Base-by-base conservation (phyloP, 2,888 invertebrate genomes). In the Drosophila eohydei region DNA sequence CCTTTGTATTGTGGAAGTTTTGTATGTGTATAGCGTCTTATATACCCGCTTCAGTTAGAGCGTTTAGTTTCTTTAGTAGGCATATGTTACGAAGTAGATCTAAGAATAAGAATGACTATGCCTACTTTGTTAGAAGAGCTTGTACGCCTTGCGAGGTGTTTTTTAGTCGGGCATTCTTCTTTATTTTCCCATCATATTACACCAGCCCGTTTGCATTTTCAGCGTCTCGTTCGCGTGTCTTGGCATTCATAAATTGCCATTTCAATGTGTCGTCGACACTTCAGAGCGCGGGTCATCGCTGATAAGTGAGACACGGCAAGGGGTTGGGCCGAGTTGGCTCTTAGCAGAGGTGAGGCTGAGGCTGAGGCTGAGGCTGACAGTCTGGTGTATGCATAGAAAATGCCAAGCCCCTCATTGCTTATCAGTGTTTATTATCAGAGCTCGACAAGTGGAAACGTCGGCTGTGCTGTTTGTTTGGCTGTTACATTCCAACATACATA, bases 401-500 rank as follows among this genome's bases (percentile, higher is more conserved):
- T 5, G 52, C 36, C 68, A 54, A 59, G 71, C 71, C 54, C 52
- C 58, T 58, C 51, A 50, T 51, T n/a, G 21, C 61, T 54, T 83
- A 83, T 83, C 90, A 70, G 62, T 71, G 68, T 67, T 90, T 88
- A 80, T 86, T 74, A 84, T 84, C 86, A 56, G 58, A 50, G 56
- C 74, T 74, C 56, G 60, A 50, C 62, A 73, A 57, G 81, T 70
- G 73, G 71, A 69, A 68, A 73, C 56, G 83, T 60, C 56, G 57
- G 56, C 57, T 69, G 60, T 52, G 60, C 58, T 82, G 75, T 88
- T 81, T 81, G 76, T 70, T 82, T 69, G 58, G 38, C 57, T 52
- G 59, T 51, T 51, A 56, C 16, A 44, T 21, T 9, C 44, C 38
- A n/a, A 28, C 38, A n/a, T 6, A n/a, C 54, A 36, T 14, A 38